phyloP scores from a whole-genome alignment of 2,113 vertebrate genomes.

The Coryphaenoides rupestris region DNA sequence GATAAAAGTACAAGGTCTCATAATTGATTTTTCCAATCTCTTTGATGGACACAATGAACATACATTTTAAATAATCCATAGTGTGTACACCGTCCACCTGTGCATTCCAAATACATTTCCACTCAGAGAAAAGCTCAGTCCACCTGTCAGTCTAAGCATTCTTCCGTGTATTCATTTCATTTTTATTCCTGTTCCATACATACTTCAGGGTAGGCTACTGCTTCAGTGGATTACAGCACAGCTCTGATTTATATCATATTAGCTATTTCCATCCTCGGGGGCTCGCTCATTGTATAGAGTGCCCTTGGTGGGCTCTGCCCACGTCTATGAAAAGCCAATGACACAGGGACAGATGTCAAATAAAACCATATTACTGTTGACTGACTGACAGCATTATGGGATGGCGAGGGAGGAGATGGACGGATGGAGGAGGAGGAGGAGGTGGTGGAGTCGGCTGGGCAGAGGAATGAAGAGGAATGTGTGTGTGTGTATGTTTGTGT shows the following conservation, averaged over 20 bases:
- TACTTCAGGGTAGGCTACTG: not conserved
- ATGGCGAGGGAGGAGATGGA: conserved; percentile 20
- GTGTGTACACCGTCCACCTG: no score
- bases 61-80: no score
- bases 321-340: conserved; percentile 48
- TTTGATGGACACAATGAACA: no score
- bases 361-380: conserved; percentile 52
- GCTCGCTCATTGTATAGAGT: conserved; percentile 58
- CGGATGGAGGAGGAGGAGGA: not conserved
- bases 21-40: no score
- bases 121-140: no score
- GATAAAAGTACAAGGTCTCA: no score
- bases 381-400: conserved; percentile 52
- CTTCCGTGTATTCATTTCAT: no score
- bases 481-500: not conserved
- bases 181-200: not conserved
- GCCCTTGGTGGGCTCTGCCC: conserved; percentile 33
- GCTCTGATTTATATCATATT: conserved; percentile 46
- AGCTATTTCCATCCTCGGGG: conserved; percentile 40
- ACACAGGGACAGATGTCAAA: conserved; percentile 55
- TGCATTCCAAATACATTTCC: no score
- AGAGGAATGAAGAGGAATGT: conserved; percentile 16
- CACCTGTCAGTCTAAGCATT: no score
- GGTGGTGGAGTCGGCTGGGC: conserved; percentile 17
- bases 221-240: conserved; percentile 2